Evolutionary conservation across 2,888 invertebrate species (phyloP).

Genomic region (Barypeithes pellucidus): DNA sequence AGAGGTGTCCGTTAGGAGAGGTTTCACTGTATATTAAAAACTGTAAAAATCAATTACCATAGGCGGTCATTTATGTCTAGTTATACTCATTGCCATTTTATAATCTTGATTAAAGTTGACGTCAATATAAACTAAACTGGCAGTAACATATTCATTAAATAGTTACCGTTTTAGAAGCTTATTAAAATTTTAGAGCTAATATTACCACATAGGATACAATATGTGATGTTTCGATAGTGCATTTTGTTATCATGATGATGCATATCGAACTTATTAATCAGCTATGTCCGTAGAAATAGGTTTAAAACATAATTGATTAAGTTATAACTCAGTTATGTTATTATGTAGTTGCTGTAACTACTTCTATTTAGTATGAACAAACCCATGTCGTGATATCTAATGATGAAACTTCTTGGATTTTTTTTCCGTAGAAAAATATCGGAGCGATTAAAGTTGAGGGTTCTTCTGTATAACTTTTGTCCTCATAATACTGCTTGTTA

Average conservation of each 20-base stretch:
- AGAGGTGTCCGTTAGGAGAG: too few relatives aligned
- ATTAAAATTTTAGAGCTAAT: constrained; percentile 14
- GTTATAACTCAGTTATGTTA: neutral
- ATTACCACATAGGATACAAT: neutral
- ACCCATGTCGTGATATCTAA: too few relatives aligned
- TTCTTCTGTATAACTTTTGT: too few relatives aligned
- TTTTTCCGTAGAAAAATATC: too few relatives aligned
- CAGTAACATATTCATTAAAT: constrained; percentile 2
- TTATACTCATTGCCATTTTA: neutral
- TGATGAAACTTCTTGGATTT: too few relatives aligned
- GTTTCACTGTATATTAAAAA: too few relatives aligned
- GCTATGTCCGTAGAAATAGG: neutral
- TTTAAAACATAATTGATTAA: neutral
- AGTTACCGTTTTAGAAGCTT: neutral
- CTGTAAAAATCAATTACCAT: neutral
- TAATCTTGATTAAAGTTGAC: neutral
- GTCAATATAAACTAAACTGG: neutral
- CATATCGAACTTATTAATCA: neutral
- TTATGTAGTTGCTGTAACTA: neutral
- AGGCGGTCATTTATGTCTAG: neutral
- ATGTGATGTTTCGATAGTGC: neutral
- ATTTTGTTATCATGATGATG: constrained; percentile 9
- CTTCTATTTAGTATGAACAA: too few relatives aligned
- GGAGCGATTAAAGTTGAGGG: too few relatives aligned
- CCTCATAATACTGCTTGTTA: too few relatives aligned